Evolutionary conservation across 2,113 vertebrate genomes (phyloP).

Genomic region (Prinia subflava): DNA sequence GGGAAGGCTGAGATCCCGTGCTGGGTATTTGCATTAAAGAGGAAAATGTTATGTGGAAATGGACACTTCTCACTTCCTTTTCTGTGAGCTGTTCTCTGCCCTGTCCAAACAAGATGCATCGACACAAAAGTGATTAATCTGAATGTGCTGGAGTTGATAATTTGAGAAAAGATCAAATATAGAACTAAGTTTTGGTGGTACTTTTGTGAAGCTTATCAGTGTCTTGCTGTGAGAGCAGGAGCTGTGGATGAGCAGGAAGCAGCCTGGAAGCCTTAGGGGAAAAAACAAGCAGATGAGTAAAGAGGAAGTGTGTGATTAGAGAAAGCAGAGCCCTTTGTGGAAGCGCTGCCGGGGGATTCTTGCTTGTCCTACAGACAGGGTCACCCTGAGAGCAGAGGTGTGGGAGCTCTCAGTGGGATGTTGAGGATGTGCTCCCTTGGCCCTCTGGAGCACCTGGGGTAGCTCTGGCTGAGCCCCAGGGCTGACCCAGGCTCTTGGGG

Average conservation of each 20-base stretch:
- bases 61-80: not conserved
- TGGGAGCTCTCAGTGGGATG: not conserved
- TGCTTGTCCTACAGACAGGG: not conserved
- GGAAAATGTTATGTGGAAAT: not conserved
- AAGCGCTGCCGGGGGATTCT: not conserved
- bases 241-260: not conserved
- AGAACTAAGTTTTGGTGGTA: not conserved
- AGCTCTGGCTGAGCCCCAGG: not conserved
- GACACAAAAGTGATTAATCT: not conserved
- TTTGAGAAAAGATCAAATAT: not conserved
- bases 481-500: not conserved
- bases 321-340: not conserved
- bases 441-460: not conserved
- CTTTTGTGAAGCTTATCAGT: not conserved
- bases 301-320: not conserved
- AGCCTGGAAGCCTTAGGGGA: not conserved
- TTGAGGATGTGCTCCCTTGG: not conserved
- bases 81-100: not conserved
- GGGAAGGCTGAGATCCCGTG: not conserved
- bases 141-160: not conserved
- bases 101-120: not conserved
- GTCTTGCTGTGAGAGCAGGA: not conserved
- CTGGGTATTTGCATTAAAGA: not conserved
- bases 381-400: not conserved
- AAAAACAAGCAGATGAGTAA: not conserved